A percentile compares a stretch with the other conserved stretches of the same genome.
Evolutionary conservation across 2,888 invertebrate species (phyloP).

Genomic region (Tromatobia lineatoria): DNA sequence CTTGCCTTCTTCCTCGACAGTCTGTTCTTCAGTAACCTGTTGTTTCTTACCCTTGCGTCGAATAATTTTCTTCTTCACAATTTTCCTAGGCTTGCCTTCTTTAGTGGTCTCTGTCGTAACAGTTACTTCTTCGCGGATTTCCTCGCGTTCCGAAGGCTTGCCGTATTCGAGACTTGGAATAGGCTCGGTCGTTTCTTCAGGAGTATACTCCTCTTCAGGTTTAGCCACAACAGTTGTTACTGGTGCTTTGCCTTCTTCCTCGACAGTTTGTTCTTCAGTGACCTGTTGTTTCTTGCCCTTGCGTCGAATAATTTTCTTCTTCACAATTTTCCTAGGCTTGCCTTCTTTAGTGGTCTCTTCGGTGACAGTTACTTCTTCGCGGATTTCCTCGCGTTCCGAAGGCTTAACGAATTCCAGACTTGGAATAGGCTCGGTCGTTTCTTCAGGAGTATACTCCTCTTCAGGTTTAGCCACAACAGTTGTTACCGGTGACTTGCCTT

Average conservation of each 20-base stretch:
- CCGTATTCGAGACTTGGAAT: constrained; percentile 53
- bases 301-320: constrained; percentile 77
- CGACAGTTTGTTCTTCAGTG: constrained; percentile 68
- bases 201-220: constrained; percentile 75
- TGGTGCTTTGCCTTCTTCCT: constrained; percentile 85
- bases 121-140: constrained; percentile 79
- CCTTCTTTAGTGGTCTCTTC: constrained; percentile 79
- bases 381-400: constrained; percentile 75
- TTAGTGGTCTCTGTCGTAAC: constrained; percentile 77
- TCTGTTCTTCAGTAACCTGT: constrained; percentile 76
- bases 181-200: constrained; percentile 80
- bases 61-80: constrained; percentile 79
- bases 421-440: constrained; percentile 83
- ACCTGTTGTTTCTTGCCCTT: constrained; percentile 78
- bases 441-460: constrained; percentile 77
- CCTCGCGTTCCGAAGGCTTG: constrained; percentile 73
- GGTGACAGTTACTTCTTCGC: constrained; percentile 72
- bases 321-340: constrained; percentile 74
- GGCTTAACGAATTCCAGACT: constrained; percentile 82
- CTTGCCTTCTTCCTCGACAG: constrained; percentile 78
- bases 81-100: constrained; percentile 78
- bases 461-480: constrained; percentile 74
- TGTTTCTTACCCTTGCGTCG: constrained; percentile 77
- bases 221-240: constrained; percentile 82
- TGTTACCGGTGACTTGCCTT: constrained; percentile 84